These are phyloP conservation scores for Myrmecobius fasciatus DNA, from an alignment of 2,113 vertebrate species.

Conservation along the genomic window DNA sequence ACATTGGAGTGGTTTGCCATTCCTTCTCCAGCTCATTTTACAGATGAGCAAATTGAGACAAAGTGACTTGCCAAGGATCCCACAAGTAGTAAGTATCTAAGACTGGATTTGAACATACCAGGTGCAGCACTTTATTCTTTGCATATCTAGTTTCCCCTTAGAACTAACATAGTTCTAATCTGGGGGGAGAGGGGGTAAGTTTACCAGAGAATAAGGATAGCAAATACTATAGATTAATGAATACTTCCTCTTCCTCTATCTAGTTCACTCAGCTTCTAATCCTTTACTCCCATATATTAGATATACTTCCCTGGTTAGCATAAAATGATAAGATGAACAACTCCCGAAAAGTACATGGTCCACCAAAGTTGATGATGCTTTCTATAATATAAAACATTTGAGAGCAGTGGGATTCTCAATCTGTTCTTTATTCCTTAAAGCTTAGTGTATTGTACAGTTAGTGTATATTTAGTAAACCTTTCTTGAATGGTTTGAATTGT, in stretches of 20 bases:
- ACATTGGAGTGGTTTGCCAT: not conserved
- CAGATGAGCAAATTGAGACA: not conserved
- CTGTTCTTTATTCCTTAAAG: not conserved
- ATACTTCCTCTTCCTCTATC: not conserved
- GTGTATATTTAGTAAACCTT: slow-evolving; percentile 31
- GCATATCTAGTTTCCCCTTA: not conserved
- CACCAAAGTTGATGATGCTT: slow-evolving; percentile 31
- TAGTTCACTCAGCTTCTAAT: not conserved
- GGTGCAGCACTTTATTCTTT: not conserved
- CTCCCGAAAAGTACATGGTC: slow-evolving; percentile 15
- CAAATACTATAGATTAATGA: not conserved
- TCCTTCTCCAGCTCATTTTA: not conserved
- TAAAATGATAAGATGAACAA: slow-evolving; percentile 21
- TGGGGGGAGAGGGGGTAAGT: not conserved
- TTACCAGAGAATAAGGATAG: not conserved
- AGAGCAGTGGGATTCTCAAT: slow-evolving; percentile 32
- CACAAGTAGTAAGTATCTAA: not conserved
- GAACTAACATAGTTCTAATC: slow-evolving; percentile 3
- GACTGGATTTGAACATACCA: not conserved
- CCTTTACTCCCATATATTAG: not conserved
- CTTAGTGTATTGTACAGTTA: slow-evolving; percentile 33
- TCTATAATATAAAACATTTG: not conserved
- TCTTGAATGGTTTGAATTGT: slow-evolving; percentile 57
- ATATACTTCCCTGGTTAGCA: slow-evolving; percentile 29
- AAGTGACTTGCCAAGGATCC: not conserved